Conservation (phyloP, 1,140 invertebrate genomes). For the Zaprionus africanus region DNA sequence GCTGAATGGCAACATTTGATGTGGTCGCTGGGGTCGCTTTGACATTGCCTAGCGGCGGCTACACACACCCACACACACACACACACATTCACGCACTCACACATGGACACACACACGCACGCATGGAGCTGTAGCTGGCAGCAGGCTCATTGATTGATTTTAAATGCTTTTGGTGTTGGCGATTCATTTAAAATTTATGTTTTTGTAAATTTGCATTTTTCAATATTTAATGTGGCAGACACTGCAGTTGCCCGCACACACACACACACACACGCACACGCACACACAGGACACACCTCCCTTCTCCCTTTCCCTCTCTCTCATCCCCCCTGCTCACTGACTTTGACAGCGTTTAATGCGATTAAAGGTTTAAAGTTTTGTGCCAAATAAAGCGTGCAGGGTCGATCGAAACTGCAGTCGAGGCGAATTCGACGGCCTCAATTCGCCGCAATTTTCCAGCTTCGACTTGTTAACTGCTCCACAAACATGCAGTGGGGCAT, state of each 20-base stretch:
- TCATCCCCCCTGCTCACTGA: constrained; percentile 37
- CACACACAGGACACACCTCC: neutral
- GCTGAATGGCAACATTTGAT: constrained; percentile 36
- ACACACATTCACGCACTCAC: neutral
- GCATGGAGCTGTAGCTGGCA: neutral
- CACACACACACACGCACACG: constrained; percentile 14
- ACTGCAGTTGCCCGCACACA: constrained; percentile 17
- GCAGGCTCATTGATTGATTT: constrained; percentile 71
- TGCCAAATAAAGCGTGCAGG: constrained; percentile 71
- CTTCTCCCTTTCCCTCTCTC: neutral
- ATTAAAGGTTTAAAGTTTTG: constrained; percentile 81
- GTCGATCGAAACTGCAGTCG: neutral
- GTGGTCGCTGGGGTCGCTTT: constrained; percentile 27
- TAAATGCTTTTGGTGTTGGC: constrained; percentile 77
- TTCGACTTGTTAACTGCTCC: constrained; percentile 45
- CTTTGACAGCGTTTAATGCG: constrained; percentile 76
- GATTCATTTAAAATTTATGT: constrained; percentile 72
- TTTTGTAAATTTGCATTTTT: constrained; percentile 78
- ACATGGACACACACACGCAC: neutral
- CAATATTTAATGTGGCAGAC: constrained; percentile 72
- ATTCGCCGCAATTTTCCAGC: constrained; percentile 17
- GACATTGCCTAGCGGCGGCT: constrained; percentile 32
- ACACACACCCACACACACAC: neutral
- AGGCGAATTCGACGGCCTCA: neutral
- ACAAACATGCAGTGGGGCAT: constrained; percentile 12